phyloP scores from a whole-genome alignment of 2,797 vertebrate species.

The Zalophus californianus region DNA sequence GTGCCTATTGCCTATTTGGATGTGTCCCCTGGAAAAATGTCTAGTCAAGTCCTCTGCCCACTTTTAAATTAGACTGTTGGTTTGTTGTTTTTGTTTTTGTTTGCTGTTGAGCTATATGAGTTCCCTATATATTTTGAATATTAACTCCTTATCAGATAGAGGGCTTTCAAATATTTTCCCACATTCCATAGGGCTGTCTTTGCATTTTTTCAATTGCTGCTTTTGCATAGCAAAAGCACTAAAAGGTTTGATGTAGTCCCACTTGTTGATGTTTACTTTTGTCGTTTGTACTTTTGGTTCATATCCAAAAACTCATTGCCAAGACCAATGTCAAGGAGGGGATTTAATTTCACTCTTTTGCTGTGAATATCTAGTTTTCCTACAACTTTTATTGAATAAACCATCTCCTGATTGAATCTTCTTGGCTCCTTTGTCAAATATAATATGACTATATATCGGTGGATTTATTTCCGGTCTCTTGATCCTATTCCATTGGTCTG shows the following conservation, averaged over 20 bases:
- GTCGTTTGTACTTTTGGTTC: neutral
- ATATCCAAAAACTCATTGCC: neutral
- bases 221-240: neutral
- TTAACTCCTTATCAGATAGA: neutral
- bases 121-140: neutral
- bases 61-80: neutral
- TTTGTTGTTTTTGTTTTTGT: neutral
- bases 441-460: neutral
- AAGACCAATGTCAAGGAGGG: neutral
- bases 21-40: neutral
- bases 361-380: neutral
- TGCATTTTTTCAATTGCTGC: neutral
- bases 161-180: neutral
- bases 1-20: neutral
- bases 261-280: neutral
- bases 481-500: neutral
- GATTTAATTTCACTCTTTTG: neutral
- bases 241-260: neutral
- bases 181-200: neutral
- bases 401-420: neutral
- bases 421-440: neutral
- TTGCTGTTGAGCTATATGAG: neutral
- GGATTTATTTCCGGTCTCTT: neutral
- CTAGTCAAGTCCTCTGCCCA: neutral
- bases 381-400: neutral